phyloP scores from a whole-genome alignment of 2,888 invertebrate genomes.

The Platycheirus albimanus region DNA sequence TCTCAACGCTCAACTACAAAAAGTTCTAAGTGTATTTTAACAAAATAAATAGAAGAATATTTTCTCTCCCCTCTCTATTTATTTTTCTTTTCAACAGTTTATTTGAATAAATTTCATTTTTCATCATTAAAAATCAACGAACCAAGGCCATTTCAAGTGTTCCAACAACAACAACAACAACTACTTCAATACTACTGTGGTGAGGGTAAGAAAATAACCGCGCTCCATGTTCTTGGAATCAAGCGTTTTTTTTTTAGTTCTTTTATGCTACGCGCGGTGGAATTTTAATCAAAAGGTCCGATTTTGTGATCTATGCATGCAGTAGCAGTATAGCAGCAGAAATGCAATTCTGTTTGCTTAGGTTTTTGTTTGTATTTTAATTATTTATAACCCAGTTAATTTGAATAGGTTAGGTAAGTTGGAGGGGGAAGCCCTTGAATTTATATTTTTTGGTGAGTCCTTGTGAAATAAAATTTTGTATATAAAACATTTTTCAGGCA shows the following conservation, averaged over 20 bases:
- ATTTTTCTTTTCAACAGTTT: slow-evolving; percentile 41
- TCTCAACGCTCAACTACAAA: slow-evolving; percentile 13
- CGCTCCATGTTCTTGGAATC: slow-evolving; percentile 22
- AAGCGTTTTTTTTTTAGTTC: slow-evolving; percentile 2
- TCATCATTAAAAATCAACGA: slow-evolving; percentile 56
- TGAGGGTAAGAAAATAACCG: slow-evolving; percentile 29
- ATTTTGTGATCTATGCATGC: slow-evolving; percentile 41
- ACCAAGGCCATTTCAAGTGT: slow-evolving; percentile 58
- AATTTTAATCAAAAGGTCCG: slow-evolving; percentile 34
- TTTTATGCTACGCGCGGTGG: neutral
- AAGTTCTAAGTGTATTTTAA: slow-evolving; percentile 1
- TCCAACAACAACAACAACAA: slow-evolving; percentile 7
- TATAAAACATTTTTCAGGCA: neutral
- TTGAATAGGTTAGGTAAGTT: slow-evolving; percentile 53
- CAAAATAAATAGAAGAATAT: slow-evolving; percentile 15
- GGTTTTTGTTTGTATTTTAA: slow-evolving; percentile 64
- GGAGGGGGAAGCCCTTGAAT: neutral
- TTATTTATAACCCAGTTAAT: slow-evolving; percentile 74
- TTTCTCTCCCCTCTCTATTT: slow-evolving; percentile 35
- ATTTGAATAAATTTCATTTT: slow-evolving; percentile 45
- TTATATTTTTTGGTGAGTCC: slow-evolving; percentile 17
- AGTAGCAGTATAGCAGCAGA: slow-evolving; percentile 18
- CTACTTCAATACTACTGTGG: neutral
- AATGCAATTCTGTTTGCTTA: slow-evolving; percentile 37
- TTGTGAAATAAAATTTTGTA: slow-evolving; percentile 3